Percentiles rank a stretch among this genome's conserved stretches.
Conservation (phyloP, 2,113 vertebrate genomes). For the Cynocephalus volans region DNA sequence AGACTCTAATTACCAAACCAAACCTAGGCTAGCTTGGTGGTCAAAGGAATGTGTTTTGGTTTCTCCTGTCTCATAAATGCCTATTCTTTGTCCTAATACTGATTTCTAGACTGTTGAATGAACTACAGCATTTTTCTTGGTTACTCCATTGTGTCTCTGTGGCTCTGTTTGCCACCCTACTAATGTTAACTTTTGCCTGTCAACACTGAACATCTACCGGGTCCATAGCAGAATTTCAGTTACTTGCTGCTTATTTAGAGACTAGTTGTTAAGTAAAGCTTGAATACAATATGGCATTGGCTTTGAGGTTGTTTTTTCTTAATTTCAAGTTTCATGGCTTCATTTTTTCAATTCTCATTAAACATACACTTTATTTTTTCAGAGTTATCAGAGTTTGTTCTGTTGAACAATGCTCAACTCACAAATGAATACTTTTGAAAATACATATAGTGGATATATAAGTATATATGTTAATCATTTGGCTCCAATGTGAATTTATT, state of each 20-base stretch:
- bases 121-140: neutral
- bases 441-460: constrained; percentile 25
- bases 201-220: neutral
- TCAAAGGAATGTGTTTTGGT: neutral
- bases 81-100: constrained; percentile 23
- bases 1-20: neutral
- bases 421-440: constrained; percentile 67
- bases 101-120: constrained; percentile 18
- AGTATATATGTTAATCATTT: constrained; percentile 63
- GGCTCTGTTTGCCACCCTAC: constrained; percentile 4
- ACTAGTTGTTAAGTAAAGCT: constrained; percentile 49
- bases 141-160: constrained; percentile 3
- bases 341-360: constrained; percentile 59
- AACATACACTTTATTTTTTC: constrained; percentile 65
- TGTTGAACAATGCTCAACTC: constrained; percentile 73
- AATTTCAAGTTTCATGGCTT: constrained; percentile 66
- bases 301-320: neutral
- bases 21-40: neutral
- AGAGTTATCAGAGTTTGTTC: constrained; percentile 64
- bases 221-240: constrained; percentile 3
- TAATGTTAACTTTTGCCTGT: constrained; percentile 68
- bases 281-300: constrained; percentile 57
- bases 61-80: neutral
- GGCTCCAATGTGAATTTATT: constrained; percentile 25
- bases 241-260: constrained; percentile 57